These are phyloP conservation scores for Pachypanchax playfairii DNA, from an alignment of 2,113 vertebrate genomes.

Conservation along the genomic window DNA sequence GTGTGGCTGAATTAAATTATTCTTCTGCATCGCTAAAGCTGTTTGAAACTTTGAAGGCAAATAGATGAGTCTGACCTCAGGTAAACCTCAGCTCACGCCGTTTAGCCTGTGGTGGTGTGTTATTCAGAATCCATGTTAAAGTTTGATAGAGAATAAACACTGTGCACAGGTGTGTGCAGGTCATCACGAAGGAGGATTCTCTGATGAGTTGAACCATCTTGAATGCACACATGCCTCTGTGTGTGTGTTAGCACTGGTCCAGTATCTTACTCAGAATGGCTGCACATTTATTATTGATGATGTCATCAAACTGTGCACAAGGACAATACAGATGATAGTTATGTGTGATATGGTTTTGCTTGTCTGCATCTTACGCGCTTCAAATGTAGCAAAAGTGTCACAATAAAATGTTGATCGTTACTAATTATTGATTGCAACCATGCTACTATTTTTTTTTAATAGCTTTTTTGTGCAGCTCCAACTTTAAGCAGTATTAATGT, in stretches of 20 bases:
- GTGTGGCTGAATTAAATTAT: background rate
- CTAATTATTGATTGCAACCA: no score
- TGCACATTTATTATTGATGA: constrained; percentile 78
- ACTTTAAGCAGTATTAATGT: background rate
- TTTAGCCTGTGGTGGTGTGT: background rate
- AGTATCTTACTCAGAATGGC: no score
- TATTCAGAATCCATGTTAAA: background rate
- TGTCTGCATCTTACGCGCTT: background rate
- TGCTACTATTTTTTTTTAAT: background rate
- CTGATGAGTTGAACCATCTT: no score
- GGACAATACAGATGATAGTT: constrained; percentile 73
- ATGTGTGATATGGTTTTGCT: no score
- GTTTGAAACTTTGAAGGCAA: background rate
- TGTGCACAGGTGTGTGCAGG: no score
- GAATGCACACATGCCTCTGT: constrained; percentile 13
- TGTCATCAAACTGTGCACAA: constrained; percentile 75
- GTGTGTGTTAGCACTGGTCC: constrained; percentile 11
- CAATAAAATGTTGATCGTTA: no score
- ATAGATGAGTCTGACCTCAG: background rate
- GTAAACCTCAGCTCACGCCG: background rate
- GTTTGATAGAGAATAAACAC: background rate
- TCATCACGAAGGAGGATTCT: no score
- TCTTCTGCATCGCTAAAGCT: background rate
- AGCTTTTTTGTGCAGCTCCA: background rate
- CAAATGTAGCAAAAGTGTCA: background rate